These are phyloP conservation scores for Mnemiopsis leidyi DNA, from an alignment of 37 sponge, comb jelly and placozoan species.

Conservation along the genomic window DNA sequence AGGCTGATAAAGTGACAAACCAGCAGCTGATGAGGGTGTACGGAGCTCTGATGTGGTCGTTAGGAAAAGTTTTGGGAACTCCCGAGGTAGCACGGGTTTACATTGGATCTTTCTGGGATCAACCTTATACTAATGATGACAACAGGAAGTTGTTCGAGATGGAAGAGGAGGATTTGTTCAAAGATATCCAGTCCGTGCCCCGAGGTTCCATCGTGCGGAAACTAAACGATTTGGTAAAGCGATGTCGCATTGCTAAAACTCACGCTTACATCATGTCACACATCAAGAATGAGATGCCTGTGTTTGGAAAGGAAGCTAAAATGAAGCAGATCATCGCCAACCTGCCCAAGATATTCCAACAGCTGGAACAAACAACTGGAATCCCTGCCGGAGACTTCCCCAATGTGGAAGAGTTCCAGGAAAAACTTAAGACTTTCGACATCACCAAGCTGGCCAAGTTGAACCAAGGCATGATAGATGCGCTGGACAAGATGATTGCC, in stretches of 20 bases:
- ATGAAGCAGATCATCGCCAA: conserved; percentile 83
- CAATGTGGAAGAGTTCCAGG: conserved; percentile 71
- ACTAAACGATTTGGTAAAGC: conserved; percentile 90
- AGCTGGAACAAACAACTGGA: conserved; percentile 73
- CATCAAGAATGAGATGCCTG: conserved; percentile 86
- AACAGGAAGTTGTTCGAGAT: conserved; percentile 88
- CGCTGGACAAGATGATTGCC: conserved; percentile 87
- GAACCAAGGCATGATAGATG: conserved; percentile 75
- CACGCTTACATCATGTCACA: conserved; percentile 86
- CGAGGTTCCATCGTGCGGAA: conserved; percentile 87
- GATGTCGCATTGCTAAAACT: conserved; percentile 90
- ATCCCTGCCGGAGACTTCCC: conserved; percentile 95
- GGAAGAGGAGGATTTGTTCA: conserved; percentile 96
- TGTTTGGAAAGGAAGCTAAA: conserved; percentile 85
- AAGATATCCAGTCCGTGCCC: conserved; percentile 87
- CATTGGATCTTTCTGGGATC: conserved; percentile 97
- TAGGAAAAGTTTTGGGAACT: conserved; percentile 90
- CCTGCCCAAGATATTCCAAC: conserved; percentile 77
- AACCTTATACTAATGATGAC: conserved; percentile 76
- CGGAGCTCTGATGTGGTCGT: conserved; percentile 99
- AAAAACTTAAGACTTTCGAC: conserved; percentile 77
- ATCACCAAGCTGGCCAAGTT: conserved; percentile 81
- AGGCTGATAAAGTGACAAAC: conserved; percentile 87
- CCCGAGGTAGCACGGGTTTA: conserved; percentile 96
- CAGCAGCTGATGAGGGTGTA: conserved; percentile 99